Evolutionary conservation across 2,888 invertebrate genomes (phyloP).

Genomic region (Ornithoptera alexandrae): DNA sequence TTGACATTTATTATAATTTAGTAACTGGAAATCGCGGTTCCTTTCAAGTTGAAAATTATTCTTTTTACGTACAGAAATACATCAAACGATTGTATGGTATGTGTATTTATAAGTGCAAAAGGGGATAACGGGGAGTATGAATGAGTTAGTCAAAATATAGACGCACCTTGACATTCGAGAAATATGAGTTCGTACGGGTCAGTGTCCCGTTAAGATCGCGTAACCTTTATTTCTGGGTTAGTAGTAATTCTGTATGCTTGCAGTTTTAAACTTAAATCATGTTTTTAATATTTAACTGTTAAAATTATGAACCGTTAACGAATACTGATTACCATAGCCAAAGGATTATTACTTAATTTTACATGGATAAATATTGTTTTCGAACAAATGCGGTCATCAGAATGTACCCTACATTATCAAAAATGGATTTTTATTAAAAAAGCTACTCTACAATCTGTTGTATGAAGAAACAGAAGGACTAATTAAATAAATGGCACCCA

Average conservation of each 20-base stretch:
- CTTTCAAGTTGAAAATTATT: conserved; percentile 32
- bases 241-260: conserved; percentile 13
- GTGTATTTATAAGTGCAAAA: conserved; percentile 7
- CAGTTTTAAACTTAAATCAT: conserved; percentile 9
- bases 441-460: no score
- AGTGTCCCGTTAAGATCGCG: conserved; percentile 18
- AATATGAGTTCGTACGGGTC: conserved; percentile 17
- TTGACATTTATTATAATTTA: conserved; percentile 47
- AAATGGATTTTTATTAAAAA: no score
- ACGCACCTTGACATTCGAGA: conserved; percentile 20
- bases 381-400: background rate
- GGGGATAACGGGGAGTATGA: conserved; percentile 5
- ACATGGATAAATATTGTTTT: background rate
- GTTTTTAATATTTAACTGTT: conserved; percentile 15
- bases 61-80: conserved; percentile 12
- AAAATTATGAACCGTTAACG: conserved; percentile 10
- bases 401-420: no score
- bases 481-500: no score
- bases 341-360: no score
- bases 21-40: conserved; percentile 35
- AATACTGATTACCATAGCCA: background rate
- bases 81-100: conserved; percentile 1
- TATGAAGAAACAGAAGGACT: no score
- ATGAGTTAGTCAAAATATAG: conserved; percentile 14
- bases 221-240: conserved; percentile 27